Evolutionary conservation across 1,140 invertebrate genomes (phyloP), one percentile per base, ranked within the genome.

Genomic region (Heliconius hewitsoni): DNA sequence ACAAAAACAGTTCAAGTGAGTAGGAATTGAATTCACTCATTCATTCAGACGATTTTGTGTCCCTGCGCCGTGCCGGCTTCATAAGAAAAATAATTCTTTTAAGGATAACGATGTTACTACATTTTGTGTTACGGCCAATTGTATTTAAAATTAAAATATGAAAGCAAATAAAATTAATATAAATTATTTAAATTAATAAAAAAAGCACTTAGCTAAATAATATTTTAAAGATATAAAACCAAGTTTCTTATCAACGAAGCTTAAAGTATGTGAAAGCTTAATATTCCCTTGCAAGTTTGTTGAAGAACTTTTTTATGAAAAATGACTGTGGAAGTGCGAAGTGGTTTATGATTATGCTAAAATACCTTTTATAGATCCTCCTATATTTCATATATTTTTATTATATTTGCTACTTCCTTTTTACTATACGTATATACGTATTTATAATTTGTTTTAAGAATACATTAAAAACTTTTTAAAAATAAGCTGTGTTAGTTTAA

Each of bases 321-420:
- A 76, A 76, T 76, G 57, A 76, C 74, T 30, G 55, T 60, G 19
- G 57, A 23, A 60, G 57, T 60, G 57, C 57, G 57, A 60, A 60
- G 57, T 60, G 57, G 27, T 60, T 60, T 60, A 60, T 60, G 57
- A 60, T 60, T 60, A 60, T 60, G n/a, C 57, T 60, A 60, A 60
- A 93, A 92, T 93, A 88, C 88, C 90, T 91, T 93, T 93, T 90
- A 93, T 93, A 91, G 91, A 57, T 1, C 6, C 23, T 13, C 13
- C 13, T 46, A 46, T 46, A 46, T 46, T 60, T 60, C 2, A 60
- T 60, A 60, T 60, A 60, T 60, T 9, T 60, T 27, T 27, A 27
- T 9, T 11, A 60, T 60, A 60, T 11, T 60, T 27, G 57, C 8
- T 60, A 60, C 23, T 23, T 60, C 27, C n/a, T 60, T 60, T 46